These are phyloP conservation scores for Trochalopteron elliotii DNA, from an alignment of 2,113 vertebrate species.

Conservation along the genomic window DNA sequence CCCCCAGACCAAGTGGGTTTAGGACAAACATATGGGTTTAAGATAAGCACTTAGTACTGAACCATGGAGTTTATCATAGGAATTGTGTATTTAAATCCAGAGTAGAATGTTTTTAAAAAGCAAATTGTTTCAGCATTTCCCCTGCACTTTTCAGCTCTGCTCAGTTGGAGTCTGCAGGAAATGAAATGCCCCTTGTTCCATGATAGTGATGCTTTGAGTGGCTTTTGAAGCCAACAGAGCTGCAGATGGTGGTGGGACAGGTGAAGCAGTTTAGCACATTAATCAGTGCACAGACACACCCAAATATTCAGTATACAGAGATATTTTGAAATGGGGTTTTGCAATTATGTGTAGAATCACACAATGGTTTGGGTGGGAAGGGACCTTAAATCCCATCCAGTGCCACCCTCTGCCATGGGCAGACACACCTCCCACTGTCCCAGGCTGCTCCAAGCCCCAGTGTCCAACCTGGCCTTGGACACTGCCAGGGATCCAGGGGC, in stretches of 20 bases:
- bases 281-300: neutral
- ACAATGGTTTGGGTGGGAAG: neutral
- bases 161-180: neutral
- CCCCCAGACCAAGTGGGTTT: neutral
- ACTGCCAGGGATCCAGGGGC: neutral
- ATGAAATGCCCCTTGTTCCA: neutral
- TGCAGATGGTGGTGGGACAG: neutral
- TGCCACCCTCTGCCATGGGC: neutral
- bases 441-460: neutral
- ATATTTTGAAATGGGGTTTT: neutral
- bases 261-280: neutral
- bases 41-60: neutral
- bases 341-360: neutral
- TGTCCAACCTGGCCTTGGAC: neutral
- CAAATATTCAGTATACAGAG: neutral
- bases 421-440: neutral
- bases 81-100: neutral
- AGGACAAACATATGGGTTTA: neutral
- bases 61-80: neutral
- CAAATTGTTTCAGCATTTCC: neutral
- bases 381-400: fast-evolving
- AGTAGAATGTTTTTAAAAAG: neutral
- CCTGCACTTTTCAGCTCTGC: neutral
- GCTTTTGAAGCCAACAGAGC: neutral
- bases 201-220: neutral